Base-by-base conservation (phyloP, 2,113 vertebrate genomes). In the Dasypus novemcinctus region DNA sequence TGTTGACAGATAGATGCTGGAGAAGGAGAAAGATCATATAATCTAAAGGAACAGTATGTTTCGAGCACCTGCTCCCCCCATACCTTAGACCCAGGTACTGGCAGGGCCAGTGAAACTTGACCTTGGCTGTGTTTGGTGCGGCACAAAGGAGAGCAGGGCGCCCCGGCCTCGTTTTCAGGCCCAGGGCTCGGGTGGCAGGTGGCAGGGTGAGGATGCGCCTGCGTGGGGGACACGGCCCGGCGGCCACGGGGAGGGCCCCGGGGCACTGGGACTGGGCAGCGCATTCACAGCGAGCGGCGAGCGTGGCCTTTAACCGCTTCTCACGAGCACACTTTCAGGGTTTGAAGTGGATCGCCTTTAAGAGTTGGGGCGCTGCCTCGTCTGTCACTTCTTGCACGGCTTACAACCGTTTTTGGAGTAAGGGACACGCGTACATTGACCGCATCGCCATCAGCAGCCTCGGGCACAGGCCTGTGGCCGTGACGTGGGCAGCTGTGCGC, bases 171-270 rank as follows among this genome's bases (percentile, higher is more conserved):
- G 17, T 4, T 27, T 6, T 18, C 10, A 1, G 1, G 7, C 20
- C 13, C 78, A 1, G 1, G 18, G 12, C 41, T n/a, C 63, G 0
- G 0, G n/a, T n/a, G n/a, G n/a, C n/a, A n/a, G 13, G 59, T 27
- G 57, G 74, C 13, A 15, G 23, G 21, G 0, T n/a, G 33, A 69
- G 29, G 12, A 0, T 0, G 2, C 33, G 38, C 36, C 76, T 14
- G 1, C 1, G 0, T 3, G 20, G 21, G 21, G 43, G 75, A 43
- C 29, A 9, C 21, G 71, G 46, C 33, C 3, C 17, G 27, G 18
- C n/a, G 31, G 21, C n/a, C 52, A 46, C 21, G 1, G 68, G 43
- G 1, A 68, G 20, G 29, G 9, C 29, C 46, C 31, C 1, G 41
- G 87, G 63, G 64, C 41, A 3, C 7, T 0, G 41, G 64, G 27